Base-by-base conservation (phyloP, 2,888 invertebrate genomes). In the Caenorhabditis virilis region DNA sequence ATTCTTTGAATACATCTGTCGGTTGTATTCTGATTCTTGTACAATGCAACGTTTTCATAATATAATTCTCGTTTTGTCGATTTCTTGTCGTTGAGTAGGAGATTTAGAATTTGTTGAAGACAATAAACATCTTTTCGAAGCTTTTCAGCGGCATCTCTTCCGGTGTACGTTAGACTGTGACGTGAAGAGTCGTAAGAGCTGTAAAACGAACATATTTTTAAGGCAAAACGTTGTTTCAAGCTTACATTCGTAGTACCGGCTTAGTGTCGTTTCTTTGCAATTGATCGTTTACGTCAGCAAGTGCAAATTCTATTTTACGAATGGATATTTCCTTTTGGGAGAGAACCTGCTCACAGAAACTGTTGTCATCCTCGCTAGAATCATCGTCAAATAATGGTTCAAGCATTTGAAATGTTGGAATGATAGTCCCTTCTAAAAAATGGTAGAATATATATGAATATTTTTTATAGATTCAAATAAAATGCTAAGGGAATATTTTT, bases 41-140 rank as follows among this genome's bases (percentile, higher is more conserved):
- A 79, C 15, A 79, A 43, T n/a, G 30, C 43, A 54, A 75, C 77
- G 35, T 67, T 50, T 39, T 79, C 78, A 48, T 79, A 79, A 46
- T 63, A 79, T 18, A 79, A 35, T 56, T 78, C 77, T 39, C 78
- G 16, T 54, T 72, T 72, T 13, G 72, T 72, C 22, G 67, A 61
- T 33, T 51, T 58, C 18, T 58, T 59, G 7, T 65, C 56, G 25
- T 53, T 61, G 26, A 50, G n/a, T 2, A 75, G 46, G 13, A 75
- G 59, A 35, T 54, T 54, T 35, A 69, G 66, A 0, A 75, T 35
- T 42, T 75, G 72, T 9, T 59, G 50, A 6, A 72, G 52, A 47
- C 61, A 69, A 33, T 45, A 53, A 7, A 72, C 7, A 48, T 75
- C 63, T 45, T 57, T 30, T 26, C 67, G 49, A 35, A 74, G 27